Percentiles rank a stretch among this genome's conserved stretches.
phyloP scores from a whole-genome alignment of 2,888 invertebrate genomes.

The Lymantria monacha region DNA sequence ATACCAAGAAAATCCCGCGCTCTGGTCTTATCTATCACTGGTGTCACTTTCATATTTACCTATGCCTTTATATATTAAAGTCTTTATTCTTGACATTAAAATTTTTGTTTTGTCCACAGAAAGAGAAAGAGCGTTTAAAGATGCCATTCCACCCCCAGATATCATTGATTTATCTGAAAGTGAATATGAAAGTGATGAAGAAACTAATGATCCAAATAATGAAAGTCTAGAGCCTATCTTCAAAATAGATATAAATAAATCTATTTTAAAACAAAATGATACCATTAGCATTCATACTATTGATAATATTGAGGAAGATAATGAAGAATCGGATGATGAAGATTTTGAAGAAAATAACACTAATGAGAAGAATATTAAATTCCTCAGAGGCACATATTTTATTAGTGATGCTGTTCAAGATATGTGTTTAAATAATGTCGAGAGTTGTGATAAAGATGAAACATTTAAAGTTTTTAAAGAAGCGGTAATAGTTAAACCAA shows the following conservation, averaged over 20 bases:
- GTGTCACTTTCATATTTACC: no score
- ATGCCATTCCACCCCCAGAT: slow-evolving; percentile 34
- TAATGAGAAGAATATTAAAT: slow-evolving; percentile 13
- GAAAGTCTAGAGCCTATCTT: slow-evolving; percentile 66
- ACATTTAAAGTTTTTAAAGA: slow-evolving; percentile 14
- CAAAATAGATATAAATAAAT: slow-evolving; percentile 52
- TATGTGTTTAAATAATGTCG: slow-evolving; percentile 8
- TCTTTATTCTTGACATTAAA: neutral
- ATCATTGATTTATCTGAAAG: slow-evolving; percentile 46
- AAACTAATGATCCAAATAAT: slow-evolving; percentile 48
- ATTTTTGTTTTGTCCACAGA: slow-evolving; percentile 45
- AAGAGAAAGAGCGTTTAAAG: slow-evolving; percentile 56
- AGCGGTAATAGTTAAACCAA: slow-evolving; percentile 8
- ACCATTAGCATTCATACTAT: slow-evolving; percentile 26
- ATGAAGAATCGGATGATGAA: slow-evolving; percentile 32
- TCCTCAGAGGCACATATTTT: slow-evolving; percentile 39
- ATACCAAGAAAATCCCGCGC: no score
- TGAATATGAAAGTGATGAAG: slow-evolving; percentile 47
- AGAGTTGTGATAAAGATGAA: slow-evolving; percentile 7
- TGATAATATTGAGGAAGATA: slow-evolving; percentile 25
- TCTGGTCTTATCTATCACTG: no score
- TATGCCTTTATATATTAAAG: neutral
- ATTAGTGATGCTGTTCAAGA: slow-evolving; percentile 23
- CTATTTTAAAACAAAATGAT: slow-evolving; percentile 31
- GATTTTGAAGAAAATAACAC: slow-evolving; percentile 8